phyloP scores from a whole-genome alignment of 1,140 invertebrate species.

The Ectropis grisescens region DNA sequence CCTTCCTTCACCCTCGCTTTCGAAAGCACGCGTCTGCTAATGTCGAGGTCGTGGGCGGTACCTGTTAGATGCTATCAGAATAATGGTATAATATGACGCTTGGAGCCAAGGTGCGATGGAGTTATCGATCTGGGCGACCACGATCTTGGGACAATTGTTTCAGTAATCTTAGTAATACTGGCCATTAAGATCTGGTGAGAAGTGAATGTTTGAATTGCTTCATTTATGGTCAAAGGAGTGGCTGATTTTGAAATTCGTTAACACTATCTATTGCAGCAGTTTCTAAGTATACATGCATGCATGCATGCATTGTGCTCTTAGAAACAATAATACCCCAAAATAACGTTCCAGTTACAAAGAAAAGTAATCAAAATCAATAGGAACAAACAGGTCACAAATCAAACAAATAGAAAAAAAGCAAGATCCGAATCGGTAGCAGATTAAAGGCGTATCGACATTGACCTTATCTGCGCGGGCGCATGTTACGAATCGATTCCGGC shows the following conservation, averaged over 20 bases:
- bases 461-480: slow-evolving; percentile 39
- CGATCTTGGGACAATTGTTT: slow-evolving; percentile 6
- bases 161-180: too few species aligned
- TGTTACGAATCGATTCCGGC: slow-evolving; percentile 15
- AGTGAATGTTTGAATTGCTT: too few species aligned
- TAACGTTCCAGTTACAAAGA: too few species aligned
- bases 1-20: neutral
- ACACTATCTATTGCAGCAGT: too few species aligned
- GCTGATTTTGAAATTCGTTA: too few species aligned
- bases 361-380: too few species aligned
- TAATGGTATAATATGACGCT: slow-evolving; percentile 26
- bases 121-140: slow-evolving; percentile 9
- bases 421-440: slow-evolving; percentile 14
- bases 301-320: too few species aligned
- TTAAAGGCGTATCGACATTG: slow-evolving; percentile 17
- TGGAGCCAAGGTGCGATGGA: slow-evolving; percentile 8
- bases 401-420: slow-evolving; percentile 3
- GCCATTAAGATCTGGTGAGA: too few species aligned
- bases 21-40: slow-evolving; percentile 12
- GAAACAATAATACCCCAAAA: too few species aligned
- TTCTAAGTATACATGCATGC: too few species aligned
- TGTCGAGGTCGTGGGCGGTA: slow-evolving; percentile 13
- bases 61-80: slow-evolving; percentile 18
- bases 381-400: neutral
- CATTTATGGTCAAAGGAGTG: too few species aligned